Base-by-base conservation (phyloP, 2,797 vertebrate genomes). In the Numenius phaeopus region DNA sequence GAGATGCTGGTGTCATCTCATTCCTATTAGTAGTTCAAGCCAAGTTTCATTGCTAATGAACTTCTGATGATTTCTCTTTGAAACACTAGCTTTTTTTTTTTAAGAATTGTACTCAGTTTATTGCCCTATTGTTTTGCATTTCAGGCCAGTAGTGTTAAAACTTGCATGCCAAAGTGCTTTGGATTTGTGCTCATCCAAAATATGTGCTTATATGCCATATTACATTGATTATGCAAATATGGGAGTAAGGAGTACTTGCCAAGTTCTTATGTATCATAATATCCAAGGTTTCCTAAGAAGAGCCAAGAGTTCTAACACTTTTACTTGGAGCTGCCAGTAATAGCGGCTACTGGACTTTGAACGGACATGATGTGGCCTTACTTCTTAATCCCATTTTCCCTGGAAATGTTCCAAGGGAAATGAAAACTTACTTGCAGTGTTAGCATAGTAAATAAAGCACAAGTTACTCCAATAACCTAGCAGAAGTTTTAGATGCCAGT, bases 371-470 rank as follows among this genome's bases (percentile, higher is more conserved):
- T 92, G 82, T 40, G 80, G 65, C 30, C 27, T 75, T 85, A 40
- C 65, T 75, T 54, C 57, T 75, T 96, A 96, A 94, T 95, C 87
- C 90, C 27, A 4, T 87, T 92, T 93, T 94, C 46, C 40, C 57
- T 97, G 90, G 94, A 86, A 72, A 9, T 20, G 8, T 86, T 95
- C 87, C 84, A 95, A 87, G 65, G 79, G 72, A 96, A 97, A 85
- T 50, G 55, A 90, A 93, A 93, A 83, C 44, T 91, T 82, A 39
- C 9, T 78, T 90, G 72, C 44, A 89, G 83, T 65, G 59, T 93
- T 83, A 83, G 82, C 69, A 92, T 65, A 93, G 89, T 91, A 91
- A 96, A 94, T 88, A 94, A 87, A 96, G 61, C 11, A 39, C 44
- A 50, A 54, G 59, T 86, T 90, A 58, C 57, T 87, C 37, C 16